Percentiles rank a stretch among this genome's conserved stretches.
phyloP scores from a whole-genome alignment of 2,113 vertebrate genomes.

The Lepus timidus region DNA sequence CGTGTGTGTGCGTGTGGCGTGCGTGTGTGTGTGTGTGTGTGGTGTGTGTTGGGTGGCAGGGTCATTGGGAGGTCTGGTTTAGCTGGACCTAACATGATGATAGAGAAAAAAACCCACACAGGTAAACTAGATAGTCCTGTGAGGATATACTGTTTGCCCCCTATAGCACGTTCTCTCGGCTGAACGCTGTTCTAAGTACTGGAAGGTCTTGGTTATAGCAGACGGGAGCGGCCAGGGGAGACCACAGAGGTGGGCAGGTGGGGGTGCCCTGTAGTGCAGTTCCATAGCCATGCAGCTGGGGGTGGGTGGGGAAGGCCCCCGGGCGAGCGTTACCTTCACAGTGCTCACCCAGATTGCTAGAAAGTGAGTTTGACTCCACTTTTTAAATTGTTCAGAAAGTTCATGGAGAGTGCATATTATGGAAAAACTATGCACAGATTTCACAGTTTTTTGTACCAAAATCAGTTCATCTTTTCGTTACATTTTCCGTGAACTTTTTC shows the following conservation, averaged over 20 bases:
- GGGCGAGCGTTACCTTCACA: not conserved
- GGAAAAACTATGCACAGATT: too few species aligned
- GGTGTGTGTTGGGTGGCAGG: not conserved
- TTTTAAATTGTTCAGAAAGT: not conserved
- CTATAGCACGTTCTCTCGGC: not conserved
- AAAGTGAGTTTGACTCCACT: not conserved
- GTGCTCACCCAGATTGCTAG: not conserved
- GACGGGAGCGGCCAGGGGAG: not conserved
- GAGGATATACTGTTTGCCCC: not conserved
- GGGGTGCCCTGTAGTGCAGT: not conserved
- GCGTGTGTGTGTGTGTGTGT: not conserved
- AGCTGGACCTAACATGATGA: not conserved
- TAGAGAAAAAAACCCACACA: not conserved
- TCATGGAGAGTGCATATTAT: too few species aligned
- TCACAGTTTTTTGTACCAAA: too few species aligned
- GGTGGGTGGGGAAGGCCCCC: accelerated
- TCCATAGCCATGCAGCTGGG: not conserved
- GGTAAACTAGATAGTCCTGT: not conserved
- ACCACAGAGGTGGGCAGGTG: not conserved
- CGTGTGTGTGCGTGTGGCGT: not conserved
- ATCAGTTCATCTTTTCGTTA: too few species aligned
- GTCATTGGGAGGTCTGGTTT: not conserved
- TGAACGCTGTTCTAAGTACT: not conserved
- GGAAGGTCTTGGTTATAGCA: not conserved
- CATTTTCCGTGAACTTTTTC: too few species aligned